Conservation (phyloP, 2,797 vertebrate species). For the Botia kubotai region DNA sequence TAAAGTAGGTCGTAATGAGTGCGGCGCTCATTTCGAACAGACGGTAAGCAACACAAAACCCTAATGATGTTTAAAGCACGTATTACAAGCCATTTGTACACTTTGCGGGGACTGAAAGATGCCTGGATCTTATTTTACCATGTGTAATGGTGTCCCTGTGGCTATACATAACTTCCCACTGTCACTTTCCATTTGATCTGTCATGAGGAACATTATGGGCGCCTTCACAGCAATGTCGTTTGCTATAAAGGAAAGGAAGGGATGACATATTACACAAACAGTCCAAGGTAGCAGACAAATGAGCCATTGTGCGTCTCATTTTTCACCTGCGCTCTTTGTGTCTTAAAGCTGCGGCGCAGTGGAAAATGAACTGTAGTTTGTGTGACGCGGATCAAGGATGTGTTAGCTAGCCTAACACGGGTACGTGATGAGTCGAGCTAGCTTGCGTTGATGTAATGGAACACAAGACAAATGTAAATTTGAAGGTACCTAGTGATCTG, state of each 20-base stretch:
- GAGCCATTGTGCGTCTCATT: constrained; percentile 53
- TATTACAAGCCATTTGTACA: constrained; percentile 61
- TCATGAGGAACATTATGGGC: constrained; percentile 58
- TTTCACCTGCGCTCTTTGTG: constrained; percentile 51
- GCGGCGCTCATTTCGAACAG: constrained; percentile 38
- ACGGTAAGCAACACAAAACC: constrained; percentile 42
- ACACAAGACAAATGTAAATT: not conserved
- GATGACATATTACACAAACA: constrained; percentile 62
- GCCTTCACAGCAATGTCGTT: constrained; percentile 20
- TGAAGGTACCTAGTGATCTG: not conserved
- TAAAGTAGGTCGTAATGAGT: constrained; percentile 38
- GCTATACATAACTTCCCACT: constrained; percentile 59
- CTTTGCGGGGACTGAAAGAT: constrained; percentile 38
- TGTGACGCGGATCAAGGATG: constrained; percentile 8
- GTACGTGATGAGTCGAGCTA: not conserved
- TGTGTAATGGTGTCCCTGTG: constrained; percentile 52
- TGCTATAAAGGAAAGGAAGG: constrained; percentile 30
- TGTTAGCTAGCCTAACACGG: constrained; percentile 7
- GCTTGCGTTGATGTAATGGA: constrained; percentile 11
- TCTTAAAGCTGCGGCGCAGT: constrained; percentile 60
- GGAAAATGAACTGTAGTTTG: constrained; percentile 61
- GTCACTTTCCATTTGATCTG: constrained; percentile 65
- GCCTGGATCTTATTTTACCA: constrained; percentile 56
- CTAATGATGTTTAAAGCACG: constrained; percentile 53
- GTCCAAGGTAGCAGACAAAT: constrained; percentile 62